Conservation (phyloP, 2,888 invertebrate genomes). For the Caenorhabditis sp. region DNA sequence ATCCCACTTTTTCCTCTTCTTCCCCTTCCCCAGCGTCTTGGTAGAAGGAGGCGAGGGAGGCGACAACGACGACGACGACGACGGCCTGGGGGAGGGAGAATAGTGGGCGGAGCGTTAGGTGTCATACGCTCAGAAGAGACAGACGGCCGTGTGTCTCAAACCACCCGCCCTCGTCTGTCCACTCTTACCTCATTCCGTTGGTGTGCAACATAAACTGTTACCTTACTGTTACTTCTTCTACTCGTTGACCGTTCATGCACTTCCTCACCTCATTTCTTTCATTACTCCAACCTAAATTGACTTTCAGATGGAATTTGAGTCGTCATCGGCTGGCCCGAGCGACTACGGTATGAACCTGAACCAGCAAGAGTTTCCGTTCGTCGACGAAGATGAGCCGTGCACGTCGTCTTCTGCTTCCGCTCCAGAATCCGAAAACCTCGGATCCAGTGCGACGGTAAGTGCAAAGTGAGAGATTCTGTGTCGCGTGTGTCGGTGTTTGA, state of each 20-base stretch:
- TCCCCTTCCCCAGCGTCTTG: conserved; percentile 16
- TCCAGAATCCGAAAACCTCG: not conserved
- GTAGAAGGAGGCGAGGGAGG: too few relatives aligned
- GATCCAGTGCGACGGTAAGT: conserved; percentile 6
- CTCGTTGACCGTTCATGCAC: not conserved
- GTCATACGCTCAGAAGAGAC: conserved; percentile 11
- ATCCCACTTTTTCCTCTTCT: conserved; percentile 13
- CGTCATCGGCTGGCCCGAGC: conserved; percentile 61
- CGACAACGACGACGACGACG: not conserved
- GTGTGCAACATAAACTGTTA: conserved; percentile 12
- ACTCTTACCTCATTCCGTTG: conserved; percentile 23
- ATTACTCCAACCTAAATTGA: too few relatives aligned
- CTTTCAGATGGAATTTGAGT: conserved; percentile 39
- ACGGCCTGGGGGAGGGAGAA: conserved; percentile 15
- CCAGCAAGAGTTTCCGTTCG: not conserved
- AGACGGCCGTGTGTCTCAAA: conserved; percentile 21
- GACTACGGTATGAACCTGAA: conserved; percentile 4
- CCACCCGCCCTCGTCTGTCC: conserved; percentile 22
- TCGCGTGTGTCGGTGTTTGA: too few relatives aligned
- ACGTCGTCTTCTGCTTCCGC: conserved; percentile 11
- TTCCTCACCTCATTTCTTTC: too few relatives aligned
- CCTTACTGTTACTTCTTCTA: conserved; percentile 1
- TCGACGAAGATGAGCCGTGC: conserved; percentile 23
- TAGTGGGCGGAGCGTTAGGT: conserved; percentile 41
- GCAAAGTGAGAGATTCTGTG: conserved; percentile 16